Conservation (phyloP, 1,140 invertebrate genomes). For the Drosophila rhopaloa region DNA sequence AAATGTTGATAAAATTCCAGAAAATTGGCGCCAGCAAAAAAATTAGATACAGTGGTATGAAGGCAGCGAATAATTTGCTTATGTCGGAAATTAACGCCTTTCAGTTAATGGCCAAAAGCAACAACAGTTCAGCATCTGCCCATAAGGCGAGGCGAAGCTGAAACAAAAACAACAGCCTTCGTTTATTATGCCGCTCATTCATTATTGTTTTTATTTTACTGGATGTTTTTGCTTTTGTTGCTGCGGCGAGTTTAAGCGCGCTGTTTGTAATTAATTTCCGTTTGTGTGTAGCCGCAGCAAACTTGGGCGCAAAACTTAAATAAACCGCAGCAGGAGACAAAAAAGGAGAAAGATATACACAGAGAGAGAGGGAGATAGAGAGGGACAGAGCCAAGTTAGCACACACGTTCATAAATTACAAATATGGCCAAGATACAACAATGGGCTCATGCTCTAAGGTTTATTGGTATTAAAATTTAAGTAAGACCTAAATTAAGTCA, state of each 20-base stretch:
- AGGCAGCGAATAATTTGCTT: slow-evolving; percentile 56
- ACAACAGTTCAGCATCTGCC: slow-evolving; percentile 27
- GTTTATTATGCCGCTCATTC: slow-evolving; percentile 76
- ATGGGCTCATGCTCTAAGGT: slow-evolving; percentile 9
- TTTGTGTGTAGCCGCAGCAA: slow-evolving; percentile 77
- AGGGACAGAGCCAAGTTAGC: slow-evolving; percentile 29
- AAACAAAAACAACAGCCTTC: slow-evolving; percentile 54
- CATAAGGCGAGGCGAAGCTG: slow-evolving; percentile 5
- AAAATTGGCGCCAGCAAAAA: slow-evolving; percentile 63
- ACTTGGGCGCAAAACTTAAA: slow-evolving; percentile 68
- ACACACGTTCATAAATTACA: slow-evolving; percentile 1
- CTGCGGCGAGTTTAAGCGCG: slow-evolving; percentile 67
- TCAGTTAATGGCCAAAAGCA: slow-evolving; percentile 60
- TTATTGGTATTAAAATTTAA: slow-evolving; percentile 1
- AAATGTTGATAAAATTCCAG: slow-evolving; percentile 72
- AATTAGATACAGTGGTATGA: slow-evolving; percentile 12
- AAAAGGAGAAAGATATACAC: neutral
- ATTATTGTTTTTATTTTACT: slow-evolving; percentile 53
- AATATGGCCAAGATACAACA: slow-evolving; percentile 18
- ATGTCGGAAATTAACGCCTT: slow-evolving; percentile 65
- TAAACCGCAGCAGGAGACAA: slow-evolving; percentile 66
- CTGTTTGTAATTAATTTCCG: slow-evolving; percentile 82
- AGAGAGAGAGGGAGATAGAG: neutral
- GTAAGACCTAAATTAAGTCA: neutral
- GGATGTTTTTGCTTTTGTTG: slow-evolving; percentile 22